Evolutionary conservation across 2,797 vertebrate genomes (phyloP), one percentile per base, ranked within the genome.

Genomic region (Enteromius fasciolatus): DNA sequence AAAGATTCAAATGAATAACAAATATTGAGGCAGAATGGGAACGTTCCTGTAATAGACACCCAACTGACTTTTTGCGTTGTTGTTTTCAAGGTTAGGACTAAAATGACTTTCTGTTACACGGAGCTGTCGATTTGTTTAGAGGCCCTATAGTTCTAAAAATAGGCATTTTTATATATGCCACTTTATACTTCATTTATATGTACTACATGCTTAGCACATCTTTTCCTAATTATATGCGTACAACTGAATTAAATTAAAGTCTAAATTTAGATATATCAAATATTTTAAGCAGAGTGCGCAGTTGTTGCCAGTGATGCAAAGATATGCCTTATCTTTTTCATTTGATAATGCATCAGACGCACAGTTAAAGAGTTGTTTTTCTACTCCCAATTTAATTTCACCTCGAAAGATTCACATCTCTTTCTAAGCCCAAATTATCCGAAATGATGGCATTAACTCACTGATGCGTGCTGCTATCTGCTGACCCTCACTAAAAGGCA

Each of bases 381-480:
- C n/a, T 81, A 4, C 41, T 66, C 23, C 33, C 74, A 64, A 89
- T 93, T 91, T 91, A 87, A 92, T 91, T 90, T 91, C 89, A 87
- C 87, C 87, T 87, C 89, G 86, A 88, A 6, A 79, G 87, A 87
- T 85, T 89, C 91, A 89, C 90, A 87, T 87, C 85, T 92, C 89
- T 87, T 76, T 76, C 84, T 84, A 91, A 92, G 86, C 88, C 84
- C 86, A 91, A 92, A 92, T 92, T 90, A 89, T 85, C 72, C 78
- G 86, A 91, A 93, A 92, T 90, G 83, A 93, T 86, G 83, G 90
- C 87, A 80, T 91, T 88, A 90, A 86, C 68, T 84, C 87, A 87
- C 80, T 91, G 89, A 88, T 89, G 84, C 80, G 88, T 88, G 86
- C 81, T 89, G 87, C 88, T 89, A 85, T 78, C 85, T 88, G 86